Evolutionary conservation across 2,797 vertebrate genomes (phyloP).

Genomic region (Pseudotriccus pelzelni): DNA sequence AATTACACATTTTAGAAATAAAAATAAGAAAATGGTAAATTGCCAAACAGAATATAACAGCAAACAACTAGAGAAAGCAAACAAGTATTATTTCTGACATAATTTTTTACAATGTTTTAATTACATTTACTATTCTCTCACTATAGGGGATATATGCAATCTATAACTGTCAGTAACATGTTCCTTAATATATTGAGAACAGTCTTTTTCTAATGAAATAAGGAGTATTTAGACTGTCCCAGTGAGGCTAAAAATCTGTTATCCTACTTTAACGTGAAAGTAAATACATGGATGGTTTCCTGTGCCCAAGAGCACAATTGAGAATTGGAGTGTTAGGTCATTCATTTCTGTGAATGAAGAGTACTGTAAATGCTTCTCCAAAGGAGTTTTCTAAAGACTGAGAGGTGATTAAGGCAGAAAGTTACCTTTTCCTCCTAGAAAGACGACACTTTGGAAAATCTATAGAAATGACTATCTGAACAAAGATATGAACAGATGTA

Average conservation of each 20-base stretch:
- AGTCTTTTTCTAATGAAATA: slow-evolving; percentile 6
- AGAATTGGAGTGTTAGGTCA: background rate
- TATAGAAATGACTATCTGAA: background rate
- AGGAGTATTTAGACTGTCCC: background rate
- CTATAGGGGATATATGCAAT: background rate
- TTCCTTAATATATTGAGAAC: background rate
- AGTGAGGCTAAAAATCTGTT: background rate
- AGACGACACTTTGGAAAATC: background rate
- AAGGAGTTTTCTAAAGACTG: slow-evolving; percentile 2
- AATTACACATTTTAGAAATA: background rate
- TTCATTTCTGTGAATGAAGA: slow-evolving; percentile 21
- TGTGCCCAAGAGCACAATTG: background rate
- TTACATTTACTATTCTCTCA: background rate
- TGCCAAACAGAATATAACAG: background rate
- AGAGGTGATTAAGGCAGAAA: background rate
- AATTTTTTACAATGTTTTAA: background rate
- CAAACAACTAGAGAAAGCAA: background rate
- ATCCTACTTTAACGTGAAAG: background rate
- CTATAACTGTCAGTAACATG: background rate
- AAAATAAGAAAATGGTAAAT: background rate
- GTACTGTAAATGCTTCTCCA: background rate
- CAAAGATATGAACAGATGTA: background rate
- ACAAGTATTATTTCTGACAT: background rate
- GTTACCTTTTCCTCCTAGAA: background rate
- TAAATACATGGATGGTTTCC: slow-evolving; percentile 12